Evolutionary conservation across 1,140 invertebrate genomes (phyloP).

Genomic region (Cotesia glomerata): DNA sequence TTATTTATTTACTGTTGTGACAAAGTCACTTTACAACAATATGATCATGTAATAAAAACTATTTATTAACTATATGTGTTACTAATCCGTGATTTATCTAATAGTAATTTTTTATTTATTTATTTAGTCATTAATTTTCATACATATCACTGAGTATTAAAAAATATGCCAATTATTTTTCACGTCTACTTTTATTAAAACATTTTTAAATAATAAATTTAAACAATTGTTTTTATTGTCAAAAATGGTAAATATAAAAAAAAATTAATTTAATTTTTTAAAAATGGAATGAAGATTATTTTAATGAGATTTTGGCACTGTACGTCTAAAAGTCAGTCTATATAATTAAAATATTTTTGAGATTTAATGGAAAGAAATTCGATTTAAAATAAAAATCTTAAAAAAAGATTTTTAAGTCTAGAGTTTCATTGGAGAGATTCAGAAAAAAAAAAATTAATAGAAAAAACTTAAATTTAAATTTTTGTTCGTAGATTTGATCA

Average conservation of each 20-base stretch:
- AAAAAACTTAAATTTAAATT: not conserved
- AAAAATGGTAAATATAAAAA: constrained; percentile 36
- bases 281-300: constrained; percentile 21
- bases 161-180: constrained; percentile 17
- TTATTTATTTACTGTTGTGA: constrained; percentile 10
- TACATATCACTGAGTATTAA: constrained; percentile 29
- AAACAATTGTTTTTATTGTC: no score
- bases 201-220: constrained; percentile 40
- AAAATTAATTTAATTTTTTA: constrained; percentile 8
- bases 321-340: constrained; percentile 13
- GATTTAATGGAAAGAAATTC: not conserved
- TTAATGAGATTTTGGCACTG: constrained; percentile 49
- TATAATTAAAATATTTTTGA: not conserved
- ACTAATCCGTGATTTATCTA: constrained; percentile 1
- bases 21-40: constrained; percentile 5
- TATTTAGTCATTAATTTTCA: constrained; percentile 13
- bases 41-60: constrained; percentile 18
- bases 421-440: not conserved
- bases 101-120: not conserved
- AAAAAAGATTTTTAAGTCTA: not conserved
- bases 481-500: no score
- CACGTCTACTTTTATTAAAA: constrained; percentile 29
- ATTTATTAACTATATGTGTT: constrained; percentile 7
- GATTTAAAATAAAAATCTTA: not conserved
- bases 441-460: not conserved